Evolutionary conservation across 2,888 invertebrate species (phyloP), one percentile per base, ranked within the genome.

Genomic region (Hyles lineata): DNA sequence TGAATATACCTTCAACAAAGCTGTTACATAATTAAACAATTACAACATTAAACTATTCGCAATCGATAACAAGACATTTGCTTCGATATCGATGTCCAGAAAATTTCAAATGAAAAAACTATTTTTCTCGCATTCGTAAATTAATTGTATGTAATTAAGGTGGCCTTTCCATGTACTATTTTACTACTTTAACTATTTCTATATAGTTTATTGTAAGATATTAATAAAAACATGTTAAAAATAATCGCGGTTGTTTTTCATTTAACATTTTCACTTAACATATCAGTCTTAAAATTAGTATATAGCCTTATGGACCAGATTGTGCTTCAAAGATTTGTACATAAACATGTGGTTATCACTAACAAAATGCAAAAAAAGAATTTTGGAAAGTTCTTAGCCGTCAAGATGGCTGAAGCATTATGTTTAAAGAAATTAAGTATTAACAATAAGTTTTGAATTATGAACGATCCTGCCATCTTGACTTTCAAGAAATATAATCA

Each of bases 141-240:
- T 29, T 61, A 19, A 70, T 19, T 72, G 70, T 74, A 77, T 72
- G 70, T 74, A 77, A 72, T 83, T 88, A 90, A 90, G 90, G 92
- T 92, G 93, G 94, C 93, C 94, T 94, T 94, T 94, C 93, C 93
- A 93, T 89, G 87, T 87, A 89, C 43, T 50, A 67, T 67, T 67
- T 67, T 74, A 75, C 69, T 60, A 69, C 58, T 82, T 89, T 85
- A 90, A 89, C 87, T 88, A 87, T 90, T 89, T 90, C 90, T 85
- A 91, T 91, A 90, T 92, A 91, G 89, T 92, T 89, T 92, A 91
- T 70, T 91, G 85, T 92, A 91, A 92, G 89, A 90, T 91, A 85
- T 82, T 77, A 35, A 73, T 77, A 77, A 77, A 79, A 85, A 82
- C 75, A 79, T 81, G 83, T 85, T 86, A 84, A 84, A 35, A 83